Evolutionary conservation across 2,888 invertebrate species (phyloP), one percentile per base, ranked within the genome.

Genomic region (Parnassius orleans): DNA sequence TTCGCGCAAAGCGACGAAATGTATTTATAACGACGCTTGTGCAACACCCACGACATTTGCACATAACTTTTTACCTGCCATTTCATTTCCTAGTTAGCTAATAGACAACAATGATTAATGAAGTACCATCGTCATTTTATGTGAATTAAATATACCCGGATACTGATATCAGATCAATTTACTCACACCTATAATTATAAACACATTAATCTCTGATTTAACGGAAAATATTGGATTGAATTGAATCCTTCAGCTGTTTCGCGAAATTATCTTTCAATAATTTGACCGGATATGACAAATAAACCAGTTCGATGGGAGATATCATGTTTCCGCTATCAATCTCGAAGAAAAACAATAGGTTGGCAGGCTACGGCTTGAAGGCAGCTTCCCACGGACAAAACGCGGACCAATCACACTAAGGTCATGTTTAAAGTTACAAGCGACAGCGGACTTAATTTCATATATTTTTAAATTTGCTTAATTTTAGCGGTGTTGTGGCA

Each of bases 261-360:
- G 72, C 65, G 61, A 57, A 67, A 67, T 70, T 75, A 76, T 70
- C 70, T 75, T 78, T 75, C 72, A 78, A 80, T 77, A 74, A 79
- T 79, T 78, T 75, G 69, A 74, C 69, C 81, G 89, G 88, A 88
- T 82, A 85, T 85, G 81, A 80, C 78, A 73, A 84, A 84, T 83
- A 82, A 80, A 82, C 71, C 72, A 78, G 77, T 77, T 77, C 69
- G 76, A 75, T 71, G 73, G 69, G 69, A 76, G 78, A 77, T 80
- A 79, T 76, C 69, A 72, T 65, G 77, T 79, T 87, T 90, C 90
- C 90, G 87, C 87, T 79, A 87, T 87, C 78, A 84, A 90, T 89
- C 86, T 83, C 71, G 66, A 69, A 71, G 74, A 72, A 76, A 81
- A 80, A 86, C 83, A 85, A 83, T 83, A 76, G 75, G 72, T 72